Evolutionary conservation across 2,797 vertebrate species (phyloP).

Genomic region (Sebastes minor): DNA sequence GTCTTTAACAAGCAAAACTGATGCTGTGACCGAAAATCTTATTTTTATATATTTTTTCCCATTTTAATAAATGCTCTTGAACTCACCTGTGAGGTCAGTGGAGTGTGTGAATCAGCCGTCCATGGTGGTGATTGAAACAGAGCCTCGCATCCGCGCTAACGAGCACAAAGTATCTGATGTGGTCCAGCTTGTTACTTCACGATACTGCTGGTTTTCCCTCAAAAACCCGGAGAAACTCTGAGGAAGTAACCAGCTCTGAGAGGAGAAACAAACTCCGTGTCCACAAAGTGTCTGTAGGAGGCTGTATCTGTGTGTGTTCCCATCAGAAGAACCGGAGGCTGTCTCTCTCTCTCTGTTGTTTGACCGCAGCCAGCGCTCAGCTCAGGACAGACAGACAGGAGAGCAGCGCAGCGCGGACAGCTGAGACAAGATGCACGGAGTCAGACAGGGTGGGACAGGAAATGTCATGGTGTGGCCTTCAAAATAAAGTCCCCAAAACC

Average conservation of each 20-base stretch:
- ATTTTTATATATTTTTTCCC: neutral
- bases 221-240: neutral
- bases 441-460: constrained; percentile 4
- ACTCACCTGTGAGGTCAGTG: constrained; percentile 48
- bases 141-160: constrained; percentile 43
- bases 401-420: neutral
- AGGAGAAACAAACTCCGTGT: neutral
- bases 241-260: neutral
- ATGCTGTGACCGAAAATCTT: too few relatives aligned
- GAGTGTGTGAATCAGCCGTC: constrained; percentile 27
- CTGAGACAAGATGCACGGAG: neutral
- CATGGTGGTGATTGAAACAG: constrained; percentile 15
- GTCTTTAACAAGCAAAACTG: neutral
- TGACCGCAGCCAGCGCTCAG: neutral
- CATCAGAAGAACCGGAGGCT: neutral
- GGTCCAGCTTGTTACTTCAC: constrained; percentile 13
- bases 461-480: neutral
- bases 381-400: constrained; percentile 1
- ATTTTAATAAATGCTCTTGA: neutral
- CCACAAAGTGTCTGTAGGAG: neutral
- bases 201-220: neutral
- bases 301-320: neutral
- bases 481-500: constrained; percentile 35
- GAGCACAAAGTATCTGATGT: constrained; percentile 4
- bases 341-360: neutral